Evolutionary conservation across 2,888 invertebrate species (phyloP), one percentile per base, ranked within the genome.

Genomic region (Norana najaformis): DNA sequence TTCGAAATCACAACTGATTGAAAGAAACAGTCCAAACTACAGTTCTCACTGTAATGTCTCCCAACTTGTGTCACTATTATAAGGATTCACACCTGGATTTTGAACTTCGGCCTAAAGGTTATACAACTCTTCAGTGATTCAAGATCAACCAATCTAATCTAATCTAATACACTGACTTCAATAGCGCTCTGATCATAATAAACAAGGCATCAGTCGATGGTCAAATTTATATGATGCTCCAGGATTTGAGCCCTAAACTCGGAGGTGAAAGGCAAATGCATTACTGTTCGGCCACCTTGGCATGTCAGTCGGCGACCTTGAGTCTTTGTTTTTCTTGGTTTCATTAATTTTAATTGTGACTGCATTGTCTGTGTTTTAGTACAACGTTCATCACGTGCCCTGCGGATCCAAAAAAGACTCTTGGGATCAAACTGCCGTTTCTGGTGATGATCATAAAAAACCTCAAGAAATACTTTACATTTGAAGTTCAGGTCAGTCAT

Each of bases 371-470:
- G 90, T 89, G 90, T 94, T 95, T 41, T 94, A 96, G 98, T 94
- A 98, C 98, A 6, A 97, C 98, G 20, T 98, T 96, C 94, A 97
- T 98, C 92, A 97, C 97, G 88, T 98, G 98, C 94, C 98, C 98
- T 37, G 97, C 97, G 89, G 97, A 98, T 95, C 97, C 97, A 6
- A 94, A 95, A 93, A 97, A 97, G 95, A 97, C 97, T 4, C 96
- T 99, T 34, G 98, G 98, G 83, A 98, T 98, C 93, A 97, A 98
- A 95, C 95, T 99, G 93, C 98, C 98, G 0, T 97, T 97, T 95
- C 96, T 99, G 93, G 98, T 98, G 91, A 97, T 98, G 97, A 97
- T 98, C 91, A 97, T 98, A 90, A 98, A 98, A 95, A 98, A 98
- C 95, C 96, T 98, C 93, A 98, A 98, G 95, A 97, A 97, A 94